These are phyloP conservation scores for Pasiphila rectangulata DNA, from an alignment of 2,888 invertebrate genomes.

Conservation along the genomic window DNA sequence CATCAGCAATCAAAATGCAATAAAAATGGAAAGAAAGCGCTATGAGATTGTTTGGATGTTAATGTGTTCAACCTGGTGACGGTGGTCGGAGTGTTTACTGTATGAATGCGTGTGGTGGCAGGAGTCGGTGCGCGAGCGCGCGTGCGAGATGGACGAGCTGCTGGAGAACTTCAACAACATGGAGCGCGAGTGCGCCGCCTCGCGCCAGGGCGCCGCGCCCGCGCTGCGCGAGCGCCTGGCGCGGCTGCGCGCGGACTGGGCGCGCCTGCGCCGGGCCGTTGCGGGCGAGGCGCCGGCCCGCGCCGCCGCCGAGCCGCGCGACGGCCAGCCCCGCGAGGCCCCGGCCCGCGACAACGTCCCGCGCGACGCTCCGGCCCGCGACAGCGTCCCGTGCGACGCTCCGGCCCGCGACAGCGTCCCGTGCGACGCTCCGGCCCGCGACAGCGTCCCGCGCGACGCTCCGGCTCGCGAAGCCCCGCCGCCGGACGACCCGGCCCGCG, in stretches of 20 bases:
- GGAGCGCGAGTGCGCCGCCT: conserved; percentile 69
- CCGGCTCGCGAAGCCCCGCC: not conserved
- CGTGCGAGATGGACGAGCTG: conserved; percentile 82
- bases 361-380: not conserved
- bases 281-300: not conserved
- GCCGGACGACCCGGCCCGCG: not conserved
- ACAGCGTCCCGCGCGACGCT: not conserved
- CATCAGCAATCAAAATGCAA: no score
- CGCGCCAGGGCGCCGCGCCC: conserved; percentile 18
- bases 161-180: conserved; percentile 83
- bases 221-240: conserved; percentile 60
- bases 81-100: no score
- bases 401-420: not conserved
- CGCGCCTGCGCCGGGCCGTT: conserved; percentile 2
- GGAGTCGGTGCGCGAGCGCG: conserved; percentile 75
- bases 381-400: not conserved
- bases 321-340: not conserved
- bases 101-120: conserved; percentile 32
- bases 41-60: no score
- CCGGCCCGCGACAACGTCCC: not conserved
- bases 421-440: not conserved
- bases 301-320: conserved; percentile 1
- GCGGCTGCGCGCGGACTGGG: conserved; percentile 61
- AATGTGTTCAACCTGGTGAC: no score
- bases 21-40: no score